Conservation (phyloP, 2,113 vertebrate genomes). For the Propithecus coquereli region DNA sequence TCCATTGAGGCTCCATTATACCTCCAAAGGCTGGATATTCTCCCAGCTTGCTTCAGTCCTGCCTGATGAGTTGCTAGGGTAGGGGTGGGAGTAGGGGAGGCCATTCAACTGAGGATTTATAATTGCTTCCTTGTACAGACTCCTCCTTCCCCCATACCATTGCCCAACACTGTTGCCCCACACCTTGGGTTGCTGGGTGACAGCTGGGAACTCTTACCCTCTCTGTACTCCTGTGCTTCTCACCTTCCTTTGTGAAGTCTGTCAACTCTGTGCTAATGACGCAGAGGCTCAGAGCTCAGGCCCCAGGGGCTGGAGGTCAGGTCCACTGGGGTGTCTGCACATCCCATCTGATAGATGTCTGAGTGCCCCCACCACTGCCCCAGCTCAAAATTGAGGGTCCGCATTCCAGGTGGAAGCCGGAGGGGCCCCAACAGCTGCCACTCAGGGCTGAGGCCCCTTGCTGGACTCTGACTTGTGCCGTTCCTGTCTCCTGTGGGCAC, state of each 20-base stretch:
- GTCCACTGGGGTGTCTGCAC: not conserved
- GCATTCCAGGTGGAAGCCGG: no score
- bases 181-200: constrained; percentile 59
- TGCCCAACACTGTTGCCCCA: not conserved
- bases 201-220: not conserved
- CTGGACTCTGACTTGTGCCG: no score
- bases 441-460: no score
- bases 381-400: not conserved
- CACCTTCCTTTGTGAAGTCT: constrained; percentile 60
- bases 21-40: not conserved
- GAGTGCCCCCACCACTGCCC: not conserved
- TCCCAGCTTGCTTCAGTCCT: not conserved
- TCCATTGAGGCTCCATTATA: not conserved
- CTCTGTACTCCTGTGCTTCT: constrained; percentile 10
- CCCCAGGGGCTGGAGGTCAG: not conserved
- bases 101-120: not conserved
- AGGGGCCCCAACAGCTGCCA: no score
- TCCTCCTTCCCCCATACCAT: not conserved
- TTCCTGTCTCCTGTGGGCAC: no score
- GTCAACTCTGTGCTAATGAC: constrained; percentile 45
- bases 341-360: not conserved
- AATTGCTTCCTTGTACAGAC: not conserved
- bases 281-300: constrained; percentile 2
- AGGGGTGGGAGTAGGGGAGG: not conserved
- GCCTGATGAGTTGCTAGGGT: not conserved